Base-by-base conservation (phyloP, 2,888 invertebrate species). In the Sacculina carcini region DNA sequence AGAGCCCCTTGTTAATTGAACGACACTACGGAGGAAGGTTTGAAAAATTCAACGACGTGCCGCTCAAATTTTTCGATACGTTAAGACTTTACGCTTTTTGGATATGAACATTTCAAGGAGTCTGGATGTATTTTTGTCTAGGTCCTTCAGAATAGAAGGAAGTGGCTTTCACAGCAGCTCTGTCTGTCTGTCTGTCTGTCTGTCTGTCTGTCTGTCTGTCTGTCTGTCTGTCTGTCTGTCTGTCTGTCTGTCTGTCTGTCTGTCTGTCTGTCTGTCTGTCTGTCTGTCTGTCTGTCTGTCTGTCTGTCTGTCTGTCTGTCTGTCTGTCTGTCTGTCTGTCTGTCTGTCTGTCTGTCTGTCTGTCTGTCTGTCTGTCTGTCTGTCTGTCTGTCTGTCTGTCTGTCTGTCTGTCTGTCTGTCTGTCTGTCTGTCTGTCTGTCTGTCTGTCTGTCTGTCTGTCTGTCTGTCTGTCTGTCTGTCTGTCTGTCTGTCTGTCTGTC, bases 201-300 rank as follows among this genome's bases (percentile, higher is more conserved):
- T n/a, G n/a, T n/a, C n/a, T n/a, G n/a, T n/a, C n/a, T n/a, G n/a
- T n/a, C n/a, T n/a, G n/a, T n/a, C n/a, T n/a, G n/a, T n/a, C n/a
- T n/a, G n/a, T n/a, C n/a, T n/a, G n/a, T n/a, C n/a, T n/a, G n/a
- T n/a, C n/a, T n/a, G n/a, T n/a, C n/a, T n/a, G n/a, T n/a, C n/a
- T n/a, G n/a, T n/a, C n/a, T n/a, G n/a, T n/a, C n/a, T n/a, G 1
- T 5, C 16, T 19, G 16, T 47, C 48, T 26, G n/a, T 47, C 48
- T 47, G 16, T 24, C 47, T 19, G 2, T 3, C 16, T 4, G 21
- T 16, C 23, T 21, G 9, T 44, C 44, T 44, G 23, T 44, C 44
- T 44, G 23, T 44, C 44, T 44, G 23, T 44, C 44, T 44, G 24
- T 44, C 44, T 44, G n/a, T 44, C 44, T n/a, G 24, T 44, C 19